Evolutionary conservation across 2,888 invertebrate genomes (phyloP).

Genomic region (Ecdyonurus torrentis): DNA sequence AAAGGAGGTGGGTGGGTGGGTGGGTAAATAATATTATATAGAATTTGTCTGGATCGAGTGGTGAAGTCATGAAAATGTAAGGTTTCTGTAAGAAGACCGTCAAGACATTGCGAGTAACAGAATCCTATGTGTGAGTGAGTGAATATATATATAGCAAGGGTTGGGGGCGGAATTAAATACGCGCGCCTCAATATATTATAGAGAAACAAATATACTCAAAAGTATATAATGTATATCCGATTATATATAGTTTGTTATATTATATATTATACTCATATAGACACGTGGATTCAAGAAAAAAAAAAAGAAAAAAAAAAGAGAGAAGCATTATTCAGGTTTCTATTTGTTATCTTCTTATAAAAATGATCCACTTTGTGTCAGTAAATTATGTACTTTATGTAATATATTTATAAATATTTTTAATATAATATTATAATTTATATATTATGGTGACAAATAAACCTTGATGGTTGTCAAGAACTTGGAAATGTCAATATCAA

Average conservation of each 20-base stretch:
- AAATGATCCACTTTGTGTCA: background rate
- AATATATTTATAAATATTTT: background rate
- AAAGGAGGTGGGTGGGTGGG: background rate
- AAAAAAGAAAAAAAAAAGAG: too few species aligned
- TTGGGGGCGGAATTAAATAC: background rate
- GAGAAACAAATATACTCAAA: too few species aligned
- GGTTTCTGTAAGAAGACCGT: background rate
- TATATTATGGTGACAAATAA: too few species aligned
- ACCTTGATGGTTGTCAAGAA: too few species aligned
- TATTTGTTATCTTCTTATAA: background rate
- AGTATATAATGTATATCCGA: too few species aligned
- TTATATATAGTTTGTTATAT: too few species aligned
- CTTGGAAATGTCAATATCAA: background rate
- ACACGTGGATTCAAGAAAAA: too few species aligned
- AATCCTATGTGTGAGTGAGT: background rate
- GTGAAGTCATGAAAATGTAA: background rate
- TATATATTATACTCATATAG: too few species aligned
- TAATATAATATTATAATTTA: background rate
- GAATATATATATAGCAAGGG: too few species aligned
- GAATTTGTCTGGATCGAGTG: background rate
- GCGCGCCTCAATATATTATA: background rate
- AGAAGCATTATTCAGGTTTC: background rate
- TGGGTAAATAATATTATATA: background rate
- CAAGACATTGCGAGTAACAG: background rate
- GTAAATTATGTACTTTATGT: too few species aligned